Percentiles rank a stretch among this genome's conserved stretches.
Evolutionary conservation across 2,113 vertebrate species (phyloP).

Genomic region (Callaeas wilsoni): DNA sequence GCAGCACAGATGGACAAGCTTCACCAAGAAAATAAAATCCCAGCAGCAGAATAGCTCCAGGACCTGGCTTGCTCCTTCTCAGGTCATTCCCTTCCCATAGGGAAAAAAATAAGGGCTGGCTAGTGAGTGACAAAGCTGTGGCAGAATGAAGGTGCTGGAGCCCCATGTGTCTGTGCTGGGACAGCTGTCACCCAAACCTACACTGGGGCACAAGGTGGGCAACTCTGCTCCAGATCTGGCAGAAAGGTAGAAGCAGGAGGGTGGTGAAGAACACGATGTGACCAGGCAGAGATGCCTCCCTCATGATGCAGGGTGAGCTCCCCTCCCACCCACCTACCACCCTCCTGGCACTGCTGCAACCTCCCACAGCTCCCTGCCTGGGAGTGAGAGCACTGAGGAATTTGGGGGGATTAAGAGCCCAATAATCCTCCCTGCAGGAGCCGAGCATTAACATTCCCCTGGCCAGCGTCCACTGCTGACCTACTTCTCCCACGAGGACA

Average conservation of each 20-base stretch:
- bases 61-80: neutral
- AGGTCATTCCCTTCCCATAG: neutral
- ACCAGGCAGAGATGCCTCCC: neutral
- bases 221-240: neutral
- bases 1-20: neutral
- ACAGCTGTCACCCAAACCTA: neutral
- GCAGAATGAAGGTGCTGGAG: neutral
- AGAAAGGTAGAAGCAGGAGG: neutral
- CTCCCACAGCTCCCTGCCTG: neutral
- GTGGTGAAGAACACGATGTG: rapidly evolving
- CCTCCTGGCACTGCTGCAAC: neutral
- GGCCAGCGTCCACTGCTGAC: constrained; percentile 5
- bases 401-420: neutral
- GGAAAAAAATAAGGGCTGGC: neutral
- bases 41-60: neutral
- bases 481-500: neutral
- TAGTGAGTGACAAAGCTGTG: neutral
- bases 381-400: neutral
- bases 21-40: neutral
- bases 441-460: constrained; percentile 76
- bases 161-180: rapidly evolving
- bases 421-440: constrained; percentile 69
- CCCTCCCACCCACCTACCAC: no score
- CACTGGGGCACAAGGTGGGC: rapidly evolving
- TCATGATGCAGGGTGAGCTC: neutral